Evolutionary conservation across 37 sponge, comb jelly and placozoan genomes (phyloP), one percentile per base, ranked within the genome.

Genomic region (Dysidea cf. avara): DNA sequence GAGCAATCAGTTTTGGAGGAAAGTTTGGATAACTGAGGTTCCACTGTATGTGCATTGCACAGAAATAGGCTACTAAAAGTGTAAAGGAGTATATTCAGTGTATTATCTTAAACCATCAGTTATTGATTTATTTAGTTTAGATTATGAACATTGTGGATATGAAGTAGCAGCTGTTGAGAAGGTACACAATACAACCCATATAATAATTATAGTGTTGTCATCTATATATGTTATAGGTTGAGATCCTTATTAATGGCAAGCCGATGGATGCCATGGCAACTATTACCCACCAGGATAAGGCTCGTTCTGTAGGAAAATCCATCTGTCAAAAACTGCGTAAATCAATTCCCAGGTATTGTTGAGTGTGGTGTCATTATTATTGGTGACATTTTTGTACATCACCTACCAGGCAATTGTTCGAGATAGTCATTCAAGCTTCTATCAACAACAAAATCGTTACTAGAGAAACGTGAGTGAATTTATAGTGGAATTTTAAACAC

Each of bases 61-160:
- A n/a, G n/a, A n/a, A n/a, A n/a, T n/a, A n/a, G n/a, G n/a, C n/a
- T n/a, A n/a, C n/a, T n/a, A n/a, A n/a, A n/a, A n/a, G n/a, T n/a
- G n/a, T n/a, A n/a, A n/a, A n/a, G n/a, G n/a, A n/a, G n/a, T n/a
- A n/a, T n/a, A n/a, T n/a, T n/a, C n/a, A n/a, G 43, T 39, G 7
- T 66, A n/a, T 66, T 49, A 7, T 18, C 17, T 39, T 47, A 46
- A 13, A 25, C 30, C 48, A 18, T 47, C 7, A 7, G n/a, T 14
- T 28, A 32, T 79, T 3, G 20, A 36, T 66, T 18, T 53, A 0
- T 13, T 43, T 48, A 94, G 92, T 52, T 97, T 94, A 81, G 98
- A 97, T 69, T 97, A 94, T 81, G 98, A 97, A 62, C 92, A 97
- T 28, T 43, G 63, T 86, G 98, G 94, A 14, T 84, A 81, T 67